A percentile compares a stretch with the other conserved stretches of the same genome.
Conservation (phyloP, 2,113 vertebrate genomes). For the Sclerurus mexicanus region DNA sequence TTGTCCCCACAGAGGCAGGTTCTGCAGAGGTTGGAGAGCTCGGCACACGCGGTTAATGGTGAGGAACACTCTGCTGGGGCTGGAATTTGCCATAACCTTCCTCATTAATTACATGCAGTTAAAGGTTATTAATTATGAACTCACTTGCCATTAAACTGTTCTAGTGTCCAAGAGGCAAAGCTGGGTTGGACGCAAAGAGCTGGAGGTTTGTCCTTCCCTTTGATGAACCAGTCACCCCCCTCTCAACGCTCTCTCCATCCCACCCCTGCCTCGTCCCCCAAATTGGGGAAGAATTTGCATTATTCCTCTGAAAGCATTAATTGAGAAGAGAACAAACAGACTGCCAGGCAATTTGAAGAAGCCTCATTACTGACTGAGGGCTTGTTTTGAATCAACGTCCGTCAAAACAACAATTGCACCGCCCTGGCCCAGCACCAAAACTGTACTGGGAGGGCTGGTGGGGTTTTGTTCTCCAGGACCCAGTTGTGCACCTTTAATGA, state of each 20-base stretch:
- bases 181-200: neutral
- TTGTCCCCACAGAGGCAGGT: neutral
- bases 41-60: neutral
- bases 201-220: neutral
- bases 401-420: neutral
- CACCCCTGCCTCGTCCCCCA: neutral
- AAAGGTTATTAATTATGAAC: conserved; percentile 50
- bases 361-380: conserved; percentile 7
- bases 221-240: neutral
- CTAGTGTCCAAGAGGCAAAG: neutral
- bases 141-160: neutral
- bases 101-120: conserved; percentile 9
- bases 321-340: conserved; percentile 50
- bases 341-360: conserved; percentile 12
- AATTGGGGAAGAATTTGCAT: conserved; percentile 54
- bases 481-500: conserved; percentile 10
- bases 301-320: conserved; percentile 53
- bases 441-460: neutral
- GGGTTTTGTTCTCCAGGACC: neutral
- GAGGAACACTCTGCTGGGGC: neutral
- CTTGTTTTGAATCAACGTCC: neutral
- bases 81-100: neutral
- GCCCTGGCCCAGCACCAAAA: conserved; percentile 20
- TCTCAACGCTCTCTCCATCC: neutral
- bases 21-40: neutral